phyloP scores from a whole-genome alignment of 1,140 invertebrate genomes.

The Atta colombica region DNA sequence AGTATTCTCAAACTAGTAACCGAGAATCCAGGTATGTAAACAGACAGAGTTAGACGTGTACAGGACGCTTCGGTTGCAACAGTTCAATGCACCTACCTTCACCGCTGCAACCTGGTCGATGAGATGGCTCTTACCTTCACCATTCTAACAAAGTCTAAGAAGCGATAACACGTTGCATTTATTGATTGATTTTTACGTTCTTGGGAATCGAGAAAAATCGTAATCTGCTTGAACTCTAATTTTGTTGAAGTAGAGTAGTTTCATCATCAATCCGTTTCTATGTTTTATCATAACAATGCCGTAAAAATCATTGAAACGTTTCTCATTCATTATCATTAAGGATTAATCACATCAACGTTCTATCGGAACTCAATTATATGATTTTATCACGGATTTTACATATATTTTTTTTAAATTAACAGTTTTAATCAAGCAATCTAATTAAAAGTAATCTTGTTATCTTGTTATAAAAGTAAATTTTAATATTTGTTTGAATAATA shows the following conservation, averaged over 20 bases:
- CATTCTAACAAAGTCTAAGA: neutral
- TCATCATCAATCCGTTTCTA: neutral
- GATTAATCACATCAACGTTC: neutral
- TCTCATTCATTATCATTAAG: neutral
- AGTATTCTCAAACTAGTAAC: constrained; percentile 44
- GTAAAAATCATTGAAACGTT: neutral
- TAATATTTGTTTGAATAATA: no score
- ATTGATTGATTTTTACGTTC: neutral
- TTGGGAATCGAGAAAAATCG: neutral
- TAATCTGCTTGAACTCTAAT: neutral
- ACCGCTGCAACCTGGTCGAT: constrained; percentile 26
- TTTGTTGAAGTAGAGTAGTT: neutral
- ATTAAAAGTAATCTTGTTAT: no score
- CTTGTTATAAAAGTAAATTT: no score
- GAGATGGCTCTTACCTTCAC: constrained; percentile 24
- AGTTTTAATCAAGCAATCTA: no score
- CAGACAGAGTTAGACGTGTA: constrained; percentile 29
- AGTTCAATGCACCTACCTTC: constrained; percentile 60
- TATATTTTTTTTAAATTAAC: neutral
- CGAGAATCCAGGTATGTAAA: constrained; percentile 63
- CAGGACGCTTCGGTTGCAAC: constrained; percentile 37
- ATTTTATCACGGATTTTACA: neutral
- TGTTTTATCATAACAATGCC: no score
- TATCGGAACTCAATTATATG: neutral
- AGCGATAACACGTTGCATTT: neutral